These are phyloP conservation scores for Agrilus planipennis DNA, from an alignment of 1,140 invertebrate genomes.

Conservation along the genomic window DNA sequence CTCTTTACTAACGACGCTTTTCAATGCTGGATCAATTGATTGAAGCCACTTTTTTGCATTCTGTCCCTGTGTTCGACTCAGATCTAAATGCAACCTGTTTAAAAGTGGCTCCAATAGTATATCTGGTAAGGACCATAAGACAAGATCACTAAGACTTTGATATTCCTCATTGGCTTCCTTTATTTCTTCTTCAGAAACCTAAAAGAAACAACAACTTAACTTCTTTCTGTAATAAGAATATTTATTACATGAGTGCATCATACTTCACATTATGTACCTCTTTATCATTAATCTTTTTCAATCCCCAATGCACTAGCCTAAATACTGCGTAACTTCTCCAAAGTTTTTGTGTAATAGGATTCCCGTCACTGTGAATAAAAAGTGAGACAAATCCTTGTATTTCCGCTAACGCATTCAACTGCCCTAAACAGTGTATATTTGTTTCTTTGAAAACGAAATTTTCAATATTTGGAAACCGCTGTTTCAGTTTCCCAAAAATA, in stretches of 20 bases:
- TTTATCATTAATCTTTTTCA: conserved; percentile 62
- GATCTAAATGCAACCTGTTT: conserved; percentile 42
- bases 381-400: conserved; percentile 70
- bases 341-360: conserved; percentile 65
- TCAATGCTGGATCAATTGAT: conserved; percentile 58
- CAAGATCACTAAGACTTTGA: conserved; percentile 59
- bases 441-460: conserved; percentile 78
- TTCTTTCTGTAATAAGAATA: background rate
- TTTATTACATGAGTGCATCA: too few relatives aligned
- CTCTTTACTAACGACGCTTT: conserved; percentile 73
- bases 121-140: conserved; percentile 65
- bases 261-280: conserved; percentile 51
- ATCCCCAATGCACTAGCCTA: conserved; percentile 78
- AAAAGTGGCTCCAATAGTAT: conserved; percentile 60
- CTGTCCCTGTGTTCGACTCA: conserved; percentile 32
- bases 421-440: conserved; percentile 73
- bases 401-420: conserved; percentile 79
- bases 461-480: conserved; percentile 72
- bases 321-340: conserved; percentile 81
- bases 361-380: conserved; percentile 69
- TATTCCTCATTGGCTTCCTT: conserved; percentile 54
- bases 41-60: conserved; percentile 59
- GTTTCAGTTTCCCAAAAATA: conserved; percentile 67
- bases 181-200: conserved; percentile 57
- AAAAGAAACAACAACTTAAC: conserved; percentile 1